A percentile compares a stretch with the other conserved stretches of the same genome.
Evolutionary conservation across 1,140 invertebrate genomes (phyloP).

Genomic region (Hesperophylax magnus): DNA sequence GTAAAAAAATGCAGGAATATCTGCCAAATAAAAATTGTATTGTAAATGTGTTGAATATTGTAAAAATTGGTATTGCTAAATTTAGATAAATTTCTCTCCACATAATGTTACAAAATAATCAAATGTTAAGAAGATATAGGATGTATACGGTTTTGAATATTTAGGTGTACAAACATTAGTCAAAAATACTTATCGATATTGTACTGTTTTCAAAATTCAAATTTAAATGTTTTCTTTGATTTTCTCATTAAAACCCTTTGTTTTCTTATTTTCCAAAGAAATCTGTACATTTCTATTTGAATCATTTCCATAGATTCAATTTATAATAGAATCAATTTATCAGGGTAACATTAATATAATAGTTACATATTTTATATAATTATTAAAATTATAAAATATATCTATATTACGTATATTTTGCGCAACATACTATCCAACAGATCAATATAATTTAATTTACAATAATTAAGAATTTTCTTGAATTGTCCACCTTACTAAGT

Average conservation of each 20-base stretch:
- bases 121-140: slow-evolving; percentile 52
- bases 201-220: slow-evolving; percentile 18
- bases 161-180: slow-evolving; percentile 57
- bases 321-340: slow-evolving; percentile 50
- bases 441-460: too few relatives aligned
- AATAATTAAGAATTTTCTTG: too few relatives aligned
- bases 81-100: slow-evolving; percentile 45
- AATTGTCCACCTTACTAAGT: too few relatives aligned
- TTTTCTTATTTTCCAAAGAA: slow-evolving; percentile 6
- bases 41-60: slow-evolving; percentile 53
- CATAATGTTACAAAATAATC: slow-evolving; percentile 46
- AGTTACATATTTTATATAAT: slow-evolving; percentile 48
- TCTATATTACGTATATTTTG: slow-evolving; percentile 29
- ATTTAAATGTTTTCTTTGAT: slow-evolving; percentile 5
- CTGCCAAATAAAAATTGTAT: slow-evolving; percentile 45
- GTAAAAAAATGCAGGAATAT: slow-evolving; percentile 27
- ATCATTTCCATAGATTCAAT: slow-evolving; percentile 28
- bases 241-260: background rate
- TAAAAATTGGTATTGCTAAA: slow-evolving; percentile 47
- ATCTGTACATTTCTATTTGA: slow-evolving; percentile 18
- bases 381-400: slow-evolving; percentile 41
- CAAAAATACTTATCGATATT: slow-evolving; percentile 41
- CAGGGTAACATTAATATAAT: slow-evolving; percentile 53
- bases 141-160: slow-evolving; percentile 57
- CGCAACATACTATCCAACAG: background rate